These are phyloP conservation scores for Acrobasis repandana DNA, from an alignment of 2,888 invertebrate genomes.

Conservation along the genomic window DNA sequence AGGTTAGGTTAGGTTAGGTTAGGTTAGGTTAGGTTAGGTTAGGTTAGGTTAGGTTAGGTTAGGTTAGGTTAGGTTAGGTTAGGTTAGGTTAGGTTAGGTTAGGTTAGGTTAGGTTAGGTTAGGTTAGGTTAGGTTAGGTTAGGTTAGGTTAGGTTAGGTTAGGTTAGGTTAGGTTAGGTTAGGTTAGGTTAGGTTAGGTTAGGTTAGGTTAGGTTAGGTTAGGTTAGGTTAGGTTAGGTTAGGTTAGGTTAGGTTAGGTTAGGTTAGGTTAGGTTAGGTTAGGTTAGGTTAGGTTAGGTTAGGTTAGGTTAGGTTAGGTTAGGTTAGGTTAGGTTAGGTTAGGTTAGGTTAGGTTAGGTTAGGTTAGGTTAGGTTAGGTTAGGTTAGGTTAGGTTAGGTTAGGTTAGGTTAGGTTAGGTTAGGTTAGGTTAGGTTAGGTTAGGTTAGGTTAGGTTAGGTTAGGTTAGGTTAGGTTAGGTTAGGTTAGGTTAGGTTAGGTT, in stretches of 20 bases:
- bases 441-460: constrained; percentile 6
- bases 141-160: constrained; percentile 6
- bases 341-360: constrained; percentile 6
- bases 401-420: constrained; percentile 5
- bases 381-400: constrained; percentile 3
- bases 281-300: constrained; percentile 6
- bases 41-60: constrained; percentile 6
- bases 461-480: constrained; percentile 6
- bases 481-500: constrained; percentile 6
- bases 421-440: constrained; percentile 6
- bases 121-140: constrained; percentile 6
- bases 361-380: constrained; percentile 6
- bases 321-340: constrained; percentile 6
- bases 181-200: constrained; percentile 6
- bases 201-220: constrained; percentile 6
- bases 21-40: constrained; percentile 6
- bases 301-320: constrained; percentile 6
- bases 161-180: constrained; percentile 6
- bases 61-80: constrained; percentile 3
- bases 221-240: too few species aligned
- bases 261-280: constrained; percentile 6
- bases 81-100: constrained; percentile 5
- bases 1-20: constrained; percentile 3
- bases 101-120: constrained; percentile 6
- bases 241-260: constrained; percentile 6